These are phyloP conservation scores for Helarctos malayanus DNA, from an alignment of 2,797 vertebrate species.

Conservation along the genomic window DNA sequence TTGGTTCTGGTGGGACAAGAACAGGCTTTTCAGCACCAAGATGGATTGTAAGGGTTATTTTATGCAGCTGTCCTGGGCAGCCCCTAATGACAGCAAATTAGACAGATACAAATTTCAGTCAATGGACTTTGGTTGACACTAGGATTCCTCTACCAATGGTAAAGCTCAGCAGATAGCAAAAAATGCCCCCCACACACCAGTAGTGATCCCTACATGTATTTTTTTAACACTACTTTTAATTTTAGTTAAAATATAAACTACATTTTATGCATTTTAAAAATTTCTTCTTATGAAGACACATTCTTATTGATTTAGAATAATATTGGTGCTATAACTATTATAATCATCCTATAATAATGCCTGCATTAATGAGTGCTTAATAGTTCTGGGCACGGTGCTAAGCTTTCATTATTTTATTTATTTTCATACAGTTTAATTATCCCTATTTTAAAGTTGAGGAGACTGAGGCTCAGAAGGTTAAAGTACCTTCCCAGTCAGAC, in stretches of 20 bases:
- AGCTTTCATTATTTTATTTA: not conserved
- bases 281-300: conserved; percentile 7
- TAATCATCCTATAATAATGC: not conserved
- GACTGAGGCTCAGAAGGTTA: not conserved
- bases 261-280: not conserved
- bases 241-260: conserved; percentile 25
- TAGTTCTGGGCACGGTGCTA: not conserved
- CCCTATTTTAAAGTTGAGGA: conserved; percentile 43
- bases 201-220: not conserved
- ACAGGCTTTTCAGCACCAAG: not conserved
- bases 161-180: not conserved
- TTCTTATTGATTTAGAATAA: not conserved
- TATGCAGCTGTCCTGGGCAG: not conserved
- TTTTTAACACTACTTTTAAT: not conserved
- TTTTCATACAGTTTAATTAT: conserved; percentile 49
- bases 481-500: not conserved
- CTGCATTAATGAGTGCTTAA: not conserved
- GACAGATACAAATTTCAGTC: conserved; percentile 5
- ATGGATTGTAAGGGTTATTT: not conserved
- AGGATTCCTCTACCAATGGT: not conserved
- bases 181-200: not conserved
- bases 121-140: conserved; percentile 18
- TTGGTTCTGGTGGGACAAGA: not conserved
- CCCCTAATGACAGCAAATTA: not conserved
- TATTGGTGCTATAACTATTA: not conserved